A percentile compares a stretch with the other conserved stretches of the same genome.
Evolutionary conservation across 2,797 vertebrate species (phyloP).

Genomic region (Euphonia xanthogaster): DNA sequence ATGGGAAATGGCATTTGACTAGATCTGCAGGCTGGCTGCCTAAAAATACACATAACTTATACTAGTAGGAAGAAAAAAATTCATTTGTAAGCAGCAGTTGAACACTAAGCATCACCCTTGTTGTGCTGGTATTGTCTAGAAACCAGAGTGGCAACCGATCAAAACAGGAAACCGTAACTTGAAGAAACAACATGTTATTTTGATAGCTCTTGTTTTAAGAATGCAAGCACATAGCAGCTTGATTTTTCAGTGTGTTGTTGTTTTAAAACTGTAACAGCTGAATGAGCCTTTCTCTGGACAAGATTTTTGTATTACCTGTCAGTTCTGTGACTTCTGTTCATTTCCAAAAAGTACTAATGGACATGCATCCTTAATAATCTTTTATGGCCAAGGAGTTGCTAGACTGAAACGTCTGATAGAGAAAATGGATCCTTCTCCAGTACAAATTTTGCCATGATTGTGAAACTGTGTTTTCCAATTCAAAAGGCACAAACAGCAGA

Average conservation of each 20-base stretch:
- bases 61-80: background rate
- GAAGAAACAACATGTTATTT: constrained; percentile 25
- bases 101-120: background rate
- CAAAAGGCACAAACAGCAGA: background rate
- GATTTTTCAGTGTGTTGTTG: background rate
- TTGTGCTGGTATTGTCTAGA: background rate
- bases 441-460: background rate
- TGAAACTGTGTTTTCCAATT: background rate
- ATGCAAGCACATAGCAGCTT: background rate
- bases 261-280: background rate
- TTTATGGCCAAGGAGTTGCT: background rate
- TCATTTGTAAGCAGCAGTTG: background rate
- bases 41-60: background rate
- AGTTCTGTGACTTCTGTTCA: background rate
- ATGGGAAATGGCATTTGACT: background rate
- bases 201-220: background rate
- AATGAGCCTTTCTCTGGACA: background rate
- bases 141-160: background rate
- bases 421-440: background rate
- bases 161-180: constrained; percentile 8
- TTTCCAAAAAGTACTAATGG: background rate
- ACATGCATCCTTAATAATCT: background rate
- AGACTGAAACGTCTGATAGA: background rate
- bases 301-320: background rate
- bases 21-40: background rate